Percentiles rank a stretch among this genome's conserved stretches.
Conservation (phyloP, 2,888 invertebrate species). For the Unio pictorum region DNA sequence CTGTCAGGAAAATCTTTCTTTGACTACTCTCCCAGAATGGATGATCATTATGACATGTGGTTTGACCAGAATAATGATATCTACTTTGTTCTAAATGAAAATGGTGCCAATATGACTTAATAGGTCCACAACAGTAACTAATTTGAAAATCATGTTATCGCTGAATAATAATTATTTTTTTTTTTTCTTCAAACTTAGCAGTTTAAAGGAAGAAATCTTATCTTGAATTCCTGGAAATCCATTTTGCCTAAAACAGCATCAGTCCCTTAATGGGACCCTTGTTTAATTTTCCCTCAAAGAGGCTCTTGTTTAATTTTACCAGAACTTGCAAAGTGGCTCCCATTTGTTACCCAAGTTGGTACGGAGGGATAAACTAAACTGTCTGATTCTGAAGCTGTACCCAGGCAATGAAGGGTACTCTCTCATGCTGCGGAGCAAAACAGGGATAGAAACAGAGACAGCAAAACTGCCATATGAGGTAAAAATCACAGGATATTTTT, state of each 20-base stretch:
- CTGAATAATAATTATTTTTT: too few relatives aligned
- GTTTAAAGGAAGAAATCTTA: too few relatives aligned
- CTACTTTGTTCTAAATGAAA: too few relatives aligned
- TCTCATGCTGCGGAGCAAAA: conserved; percentile 72
- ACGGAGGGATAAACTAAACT: conserved; percentile 88
- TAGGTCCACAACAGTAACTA: too few relatives aligned
- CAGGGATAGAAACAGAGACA: conserved; percentile 66
- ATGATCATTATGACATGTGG: too few relatives aligned
- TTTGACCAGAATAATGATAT: too few relatives aligned
- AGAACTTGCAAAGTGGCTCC: conserved; percentile 60
- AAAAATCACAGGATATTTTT: conserved; percentile 4
- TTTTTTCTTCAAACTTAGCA: too few relatives aligned
- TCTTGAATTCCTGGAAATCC: too few relatives aligned
- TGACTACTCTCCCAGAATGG: too few relatives aligned
- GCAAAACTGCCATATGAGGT: conserved; percentile 82
- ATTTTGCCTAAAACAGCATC: not conserved
- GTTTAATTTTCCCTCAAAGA: not conserved
- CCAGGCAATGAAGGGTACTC: conserved; percentile 94
- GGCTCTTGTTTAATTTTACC: not conserved
- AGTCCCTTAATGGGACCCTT: not conserved
- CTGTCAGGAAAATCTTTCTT: too few relatives aligned
- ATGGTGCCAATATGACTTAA: too few relatives aligned
- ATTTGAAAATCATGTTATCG: too few relatives aligned
- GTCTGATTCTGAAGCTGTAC: conserved; percentile 91
- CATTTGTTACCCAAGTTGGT: conserved; percentile 86